These are phyloP conservation scores for Enteromius mattozi DNA, from an alignment of 2,797 vertebrate species.

Conservation along the genomic window DNA sequence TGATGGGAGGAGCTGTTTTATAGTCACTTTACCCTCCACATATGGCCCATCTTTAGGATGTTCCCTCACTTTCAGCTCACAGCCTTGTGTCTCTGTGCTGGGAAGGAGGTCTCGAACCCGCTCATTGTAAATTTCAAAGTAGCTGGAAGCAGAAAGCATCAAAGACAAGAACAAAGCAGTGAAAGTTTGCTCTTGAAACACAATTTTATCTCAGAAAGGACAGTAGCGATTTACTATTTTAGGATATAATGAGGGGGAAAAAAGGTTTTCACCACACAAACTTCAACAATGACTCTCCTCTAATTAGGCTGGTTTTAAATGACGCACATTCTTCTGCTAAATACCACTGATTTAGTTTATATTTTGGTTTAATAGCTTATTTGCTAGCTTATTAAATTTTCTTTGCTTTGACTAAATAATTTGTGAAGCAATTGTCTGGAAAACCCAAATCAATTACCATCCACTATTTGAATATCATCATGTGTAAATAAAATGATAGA, in stretches of 20 bases:
- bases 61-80: conserved; percentile 92
- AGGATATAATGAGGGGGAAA: not conserved
- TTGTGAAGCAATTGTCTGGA: conserved; percentile 36
- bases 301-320: conserved; percentile 18
- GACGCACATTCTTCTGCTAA: conserved; percentile 18
- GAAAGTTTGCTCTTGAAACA: conserved; percentile 14
- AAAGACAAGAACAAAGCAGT: conserved; percentile 52
- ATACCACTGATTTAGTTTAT: conserved; percentile 18
- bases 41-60: conserved; percentile 96
- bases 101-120: conserved; percentile 92
- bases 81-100: conserved; percentile 91
- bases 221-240: not conserved
- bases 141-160: conserved; percentile 75
- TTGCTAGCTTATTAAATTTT: conserved; percentile 24
- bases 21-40: conserved; percentile 86
- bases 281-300: conserved; percentile 10
- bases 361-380: conserved; percentile 14
- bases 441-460: conserved; percentile 44
- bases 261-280: not conserved
- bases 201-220: not conserved
- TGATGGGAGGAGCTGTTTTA: not conserved
- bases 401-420: conserved; percentile 34
- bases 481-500: conserved; percentile 6
- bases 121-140: conserved; percentile 98
- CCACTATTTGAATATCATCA: conserved; percentile 7